Conservation (phyloP, 1,140 invertebrate species). For the Drosophila rufa region DNA sequence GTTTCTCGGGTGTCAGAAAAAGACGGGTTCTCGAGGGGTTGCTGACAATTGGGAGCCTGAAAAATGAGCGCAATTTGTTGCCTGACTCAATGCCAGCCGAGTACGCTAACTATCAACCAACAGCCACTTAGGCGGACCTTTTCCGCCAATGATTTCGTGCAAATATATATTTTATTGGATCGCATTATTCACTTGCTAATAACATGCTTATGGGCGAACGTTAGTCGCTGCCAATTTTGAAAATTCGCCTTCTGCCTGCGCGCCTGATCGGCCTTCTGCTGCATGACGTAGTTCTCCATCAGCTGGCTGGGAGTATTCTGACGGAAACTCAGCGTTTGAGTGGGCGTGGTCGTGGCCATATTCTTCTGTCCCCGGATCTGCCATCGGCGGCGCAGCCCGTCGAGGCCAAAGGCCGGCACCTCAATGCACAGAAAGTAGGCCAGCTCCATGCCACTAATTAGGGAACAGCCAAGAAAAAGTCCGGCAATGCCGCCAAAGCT, state of each 20-base stretch:
- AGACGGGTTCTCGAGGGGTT: constrained; percentile 1
- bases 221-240: constrained; percentile 63
- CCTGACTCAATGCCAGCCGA: constrained; percentile 46
- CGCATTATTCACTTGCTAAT: constrained; percentile 69
- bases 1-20: constrained; percentile 2
- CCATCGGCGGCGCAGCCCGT: constrained; percentile 49
- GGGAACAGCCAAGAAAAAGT: constrained; percentile 90
- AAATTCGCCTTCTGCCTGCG: constrained; percentile 43
- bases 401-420: constrained; percentile 60
- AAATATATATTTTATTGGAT: constrained; percentile 69
- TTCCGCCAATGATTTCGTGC: constrained; percentile 36
- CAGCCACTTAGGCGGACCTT: constrained; percentile 24
- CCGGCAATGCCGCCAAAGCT: constrained; percentile 91
- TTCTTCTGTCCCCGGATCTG: constrained; percentile 19
- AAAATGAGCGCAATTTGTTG: constrained; percentile 79
- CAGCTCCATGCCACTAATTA: constrained; percentile 90
- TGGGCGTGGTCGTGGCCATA: constrained; percentile 13
- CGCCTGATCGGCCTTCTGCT: constrained; percentile 51
- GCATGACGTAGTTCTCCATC: constrained; percentile 67
- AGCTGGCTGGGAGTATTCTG: constrained; percentile 56
- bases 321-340: constrained; percentile 54
- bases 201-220: constrained; percentile 65
- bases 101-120: constrained; percentile 22
- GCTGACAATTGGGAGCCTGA: constrained; percentile 53
- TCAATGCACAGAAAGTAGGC: constrained; percentile 89